These are phyloP conservation scores for Microtus ochrogaster DNA, from an alignment of 2,113 vertebrate genomes.

Conservation along the genomic window DNA sequence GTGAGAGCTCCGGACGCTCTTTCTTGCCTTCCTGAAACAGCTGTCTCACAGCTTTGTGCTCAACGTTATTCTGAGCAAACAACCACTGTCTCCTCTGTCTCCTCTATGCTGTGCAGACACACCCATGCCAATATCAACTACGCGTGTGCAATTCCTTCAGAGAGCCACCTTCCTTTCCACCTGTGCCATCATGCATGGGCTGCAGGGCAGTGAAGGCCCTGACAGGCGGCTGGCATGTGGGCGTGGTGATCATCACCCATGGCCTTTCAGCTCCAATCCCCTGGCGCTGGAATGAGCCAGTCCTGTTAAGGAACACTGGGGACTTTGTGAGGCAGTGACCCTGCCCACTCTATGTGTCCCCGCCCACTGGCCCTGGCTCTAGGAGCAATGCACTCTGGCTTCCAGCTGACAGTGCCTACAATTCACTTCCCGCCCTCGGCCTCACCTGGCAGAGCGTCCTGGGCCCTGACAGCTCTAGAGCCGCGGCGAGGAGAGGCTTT, in stretches of 20 bases:
- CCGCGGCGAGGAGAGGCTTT: constrained; percentile 43
- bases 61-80: not conserved
- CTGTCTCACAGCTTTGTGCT: not conserved
- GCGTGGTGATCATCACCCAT: too few relatives aligned
- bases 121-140: rapidly evolving
- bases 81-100: not conserved
- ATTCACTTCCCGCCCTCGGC: not conserved
- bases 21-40: not conserved
- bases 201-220: rapidly evolving
- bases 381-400: not conserved
- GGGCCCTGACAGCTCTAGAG: constrained; percentile 9
- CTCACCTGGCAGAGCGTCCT: constrained; percentile 49
- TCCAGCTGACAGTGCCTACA: not conserved
- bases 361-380: not conserved
- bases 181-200: rapidly evolving
- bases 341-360: not conserved
- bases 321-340: not conserved
- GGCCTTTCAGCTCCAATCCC: not conserved
- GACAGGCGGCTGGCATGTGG: too few relatives aligned
- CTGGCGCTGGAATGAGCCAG: not conserved
- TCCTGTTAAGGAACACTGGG: not conserved
- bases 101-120: rapidly evolving
- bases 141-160: not conserved
- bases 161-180: not conserved
- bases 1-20: not conserved